phyloP scores from a whole-genome alignment of 2,888 invertebrate genomes.

The Amphipyra tragopoginis region DNA sequence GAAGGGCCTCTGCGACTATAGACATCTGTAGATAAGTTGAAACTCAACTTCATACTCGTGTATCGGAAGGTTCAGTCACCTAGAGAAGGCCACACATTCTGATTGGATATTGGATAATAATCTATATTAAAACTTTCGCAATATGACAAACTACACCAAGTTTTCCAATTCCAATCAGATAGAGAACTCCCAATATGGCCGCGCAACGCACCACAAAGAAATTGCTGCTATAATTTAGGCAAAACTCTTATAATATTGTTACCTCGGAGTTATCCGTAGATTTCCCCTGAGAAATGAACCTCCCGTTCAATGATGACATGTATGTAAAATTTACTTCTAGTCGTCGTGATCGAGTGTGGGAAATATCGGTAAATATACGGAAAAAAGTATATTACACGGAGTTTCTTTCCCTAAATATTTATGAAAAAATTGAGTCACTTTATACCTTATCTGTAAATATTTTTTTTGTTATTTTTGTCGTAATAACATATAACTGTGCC shows the following conservation, averaged over 20 bases:
- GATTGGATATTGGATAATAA: too few species aligned
- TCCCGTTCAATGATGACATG: conserved; percentile 53
- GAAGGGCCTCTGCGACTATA: neutral
- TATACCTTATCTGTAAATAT: neutral
- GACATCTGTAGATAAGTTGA: neutral
- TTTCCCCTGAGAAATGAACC: conserved; percentile 59
- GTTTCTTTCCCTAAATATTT: neutral
- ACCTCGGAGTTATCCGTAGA: conserved; percentile 51
- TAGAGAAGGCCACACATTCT: neutral
- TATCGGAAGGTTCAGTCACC: conserved; percentile 3
- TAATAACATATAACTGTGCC: too few species aligned
- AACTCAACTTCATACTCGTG: neutral
- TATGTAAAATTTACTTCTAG: conserved; percentile 40
- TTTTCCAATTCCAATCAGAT: conserved; percentile 44
- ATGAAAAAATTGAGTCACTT: neutral
- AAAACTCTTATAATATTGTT: conserved; percentile 61
- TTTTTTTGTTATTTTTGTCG: neutral
- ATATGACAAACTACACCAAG: conserved; percentile 42
- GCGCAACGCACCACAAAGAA: conserved; percentile 32
- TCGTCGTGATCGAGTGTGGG: conserved; percentile 48
- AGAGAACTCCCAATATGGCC: conserved; percentile 26
- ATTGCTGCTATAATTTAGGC: conserved; percentile 56
- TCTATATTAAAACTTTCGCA: conserved; percentile 36
- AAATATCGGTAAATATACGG: conserved; percentile 33
- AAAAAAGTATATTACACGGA: neutral